phyloP scores from a whole-genome alignment of 2,113 vertebrate species.

The Notarius quadriscutis region DNA sequence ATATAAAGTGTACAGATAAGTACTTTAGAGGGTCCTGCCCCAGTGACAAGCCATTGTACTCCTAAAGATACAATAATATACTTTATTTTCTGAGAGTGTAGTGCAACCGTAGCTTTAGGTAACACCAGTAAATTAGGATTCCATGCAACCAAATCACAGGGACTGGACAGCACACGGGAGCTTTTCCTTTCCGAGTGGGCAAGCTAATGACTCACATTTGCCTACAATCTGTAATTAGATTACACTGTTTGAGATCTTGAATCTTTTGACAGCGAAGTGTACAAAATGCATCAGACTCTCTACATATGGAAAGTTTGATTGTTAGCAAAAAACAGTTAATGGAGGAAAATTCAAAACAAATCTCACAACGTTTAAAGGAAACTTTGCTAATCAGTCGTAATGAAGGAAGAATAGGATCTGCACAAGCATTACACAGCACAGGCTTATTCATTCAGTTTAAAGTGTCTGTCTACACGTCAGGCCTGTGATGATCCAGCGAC shows the following conservation, averaged over 20 bases:
- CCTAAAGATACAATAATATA: too few species aligned
- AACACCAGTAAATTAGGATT: neutral
- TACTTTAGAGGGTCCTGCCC: too few species aligned
- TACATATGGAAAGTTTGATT: neutral
- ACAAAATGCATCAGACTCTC: neutral
- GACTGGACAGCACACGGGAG: neutral
- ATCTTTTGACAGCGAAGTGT: neutral
- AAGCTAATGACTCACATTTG: neutral
- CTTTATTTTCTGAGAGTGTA: too few species aligned
- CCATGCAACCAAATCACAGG: neutral
- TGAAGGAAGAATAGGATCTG: neutral
- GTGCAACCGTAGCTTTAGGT: too few species aligned
- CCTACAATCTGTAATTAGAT: too few species aligned
- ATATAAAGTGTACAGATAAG: too few species aligned
- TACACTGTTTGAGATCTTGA: too few species aligned
- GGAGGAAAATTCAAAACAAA: too few species aligned
- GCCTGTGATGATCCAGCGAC: too few species aligned
- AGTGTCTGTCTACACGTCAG: too few species aligned
- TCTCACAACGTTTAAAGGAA: neutral
- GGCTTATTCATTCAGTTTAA: neutral
- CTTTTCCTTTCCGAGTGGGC: neutral
- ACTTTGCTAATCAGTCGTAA: neutral
- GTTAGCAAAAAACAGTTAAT: too few species aligned
- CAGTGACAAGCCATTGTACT: too few species aligned
- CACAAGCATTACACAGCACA: neutral